phyloP scores from a whole-genome alignment of 2,113 vertebrate genomes.

The Xerus inauris region DNA sequence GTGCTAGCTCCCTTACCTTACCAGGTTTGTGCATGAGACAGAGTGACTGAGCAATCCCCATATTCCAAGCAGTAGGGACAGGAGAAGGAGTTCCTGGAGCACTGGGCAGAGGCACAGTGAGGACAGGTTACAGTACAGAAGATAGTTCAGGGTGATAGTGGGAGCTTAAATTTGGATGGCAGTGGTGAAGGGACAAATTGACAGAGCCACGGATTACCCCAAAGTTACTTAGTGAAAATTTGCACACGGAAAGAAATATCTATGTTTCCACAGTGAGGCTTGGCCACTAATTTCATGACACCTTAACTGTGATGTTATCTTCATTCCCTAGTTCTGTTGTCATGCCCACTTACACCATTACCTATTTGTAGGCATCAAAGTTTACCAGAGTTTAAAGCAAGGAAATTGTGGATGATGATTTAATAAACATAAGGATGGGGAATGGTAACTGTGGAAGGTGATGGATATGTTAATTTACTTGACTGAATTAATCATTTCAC shows the following conservation, averaged over 20 bases:
- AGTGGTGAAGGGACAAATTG: neutral
- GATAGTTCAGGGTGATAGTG: neutral
- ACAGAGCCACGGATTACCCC: neutral
- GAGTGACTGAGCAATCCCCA: neutral
- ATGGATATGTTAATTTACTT: neutral
- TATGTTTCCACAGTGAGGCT: neutral
- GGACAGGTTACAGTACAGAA: neutral
- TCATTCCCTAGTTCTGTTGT: neutral
- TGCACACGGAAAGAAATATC: neutral
- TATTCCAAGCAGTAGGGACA: neutral
- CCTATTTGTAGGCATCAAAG: neutral
- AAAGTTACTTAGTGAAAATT: neutral
- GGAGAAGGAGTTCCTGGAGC: neutral
- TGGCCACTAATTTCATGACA: neutral
- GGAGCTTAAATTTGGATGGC: neutral
- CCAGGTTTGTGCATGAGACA: neutral
- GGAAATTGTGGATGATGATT: neutral
- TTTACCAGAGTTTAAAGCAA: constrained; percentile 5
- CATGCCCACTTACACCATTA: neutral
- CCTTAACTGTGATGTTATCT: neutral
- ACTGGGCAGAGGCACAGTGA: neutral
- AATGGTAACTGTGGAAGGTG: neutral
- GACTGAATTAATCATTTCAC: neutral
- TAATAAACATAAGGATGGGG: constrained; percentile 60
- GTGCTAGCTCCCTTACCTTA: neutral